Percentiles rank a stretch among this genome's conserved stretches.
Conservation (phyloP, 2,888 invertebrate species). For the Pyrocoelia pectoralis region DNA sequence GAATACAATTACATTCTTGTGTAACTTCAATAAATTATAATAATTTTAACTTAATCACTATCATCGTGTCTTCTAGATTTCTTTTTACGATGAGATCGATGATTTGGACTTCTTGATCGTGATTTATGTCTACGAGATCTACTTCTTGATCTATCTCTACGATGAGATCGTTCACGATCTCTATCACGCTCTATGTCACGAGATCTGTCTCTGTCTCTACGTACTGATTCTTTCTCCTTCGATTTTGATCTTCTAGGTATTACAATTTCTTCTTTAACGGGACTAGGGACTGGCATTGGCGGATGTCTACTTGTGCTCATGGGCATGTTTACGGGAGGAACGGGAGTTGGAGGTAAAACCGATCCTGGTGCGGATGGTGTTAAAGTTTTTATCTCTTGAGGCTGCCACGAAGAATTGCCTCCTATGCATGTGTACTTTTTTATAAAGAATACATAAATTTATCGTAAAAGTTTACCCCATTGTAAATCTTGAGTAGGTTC, state of each 20-base stretch:
- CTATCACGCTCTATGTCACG: slow-evolving; percentile 58
- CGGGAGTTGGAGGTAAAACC: slow-evolving; percentile 52
- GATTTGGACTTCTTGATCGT: slow-evolving; percentile 74
- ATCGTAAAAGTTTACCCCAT: slow-evolving; percentile 64
- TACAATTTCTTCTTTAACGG: slow-evolving; percentile 15
- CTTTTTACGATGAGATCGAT: slow-evolving; percentile 68
- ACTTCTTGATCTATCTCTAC: slow-evolving; percentile 73
- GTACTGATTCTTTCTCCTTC: slow-evolving; percentile 35
- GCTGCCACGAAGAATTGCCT: slow-evolving; percentile 64
- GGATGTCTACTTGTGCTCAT: not conserved
- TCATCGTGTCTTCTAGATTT: slow-evolving; percentile 77
- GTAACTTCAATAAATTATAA: no score
- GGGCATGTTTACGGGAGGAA: slow-evolving; percentile 42
- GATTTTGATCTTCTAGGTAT: slow-evolving; percentile 28
- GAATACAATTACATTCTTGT: no score
- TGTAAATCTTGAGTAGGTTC: slow-evolving; percentile 79
- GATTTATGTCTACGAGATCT: slow-evolving; percentile 75
- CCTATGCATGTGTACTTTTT: slow-evolving; percentile 16
- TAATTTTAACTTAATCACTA: slow-evolving; percentile 62
- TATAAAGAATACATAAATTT: not conserved
- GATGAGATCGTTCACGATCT: slow-evolving; percentile 67
- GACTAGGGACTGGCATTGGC: slow-evolving; percentile 24
- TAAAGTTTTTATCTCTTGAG: slow-evolving; percentile 71
- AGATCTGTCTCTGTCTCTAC: slow-evolving; percentile 39
- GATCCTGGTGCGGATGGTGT: slow-evolving; percentile 66